Conservation (phyloP, 1,140 invertebrate species). For the Lamellibrachia luymesi region DNA sequence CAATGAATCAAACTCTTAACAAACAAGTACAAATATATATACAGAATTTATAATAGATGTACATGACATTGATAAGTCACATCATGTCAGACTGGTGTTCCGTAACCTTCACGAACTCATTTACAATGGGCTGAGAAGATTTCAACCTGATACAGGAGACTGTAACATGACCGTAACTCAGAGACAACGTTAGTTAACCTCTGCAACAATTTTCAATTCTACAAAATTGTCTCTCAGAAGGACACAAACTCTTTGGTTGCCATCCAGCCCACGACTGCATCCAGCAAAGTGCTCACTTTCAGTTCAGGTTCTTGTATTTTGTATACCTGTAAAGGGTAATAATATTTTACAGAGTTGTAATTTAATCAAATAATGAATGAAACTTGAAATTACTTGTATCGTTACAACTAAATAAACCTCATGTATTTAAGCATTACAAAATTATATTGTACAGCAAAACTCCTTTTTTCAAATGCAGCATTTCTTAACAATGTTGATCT, state of each 20-base stretch:
- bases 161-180: no score
- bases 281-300: constrained; percentile 6
- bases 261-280: constrained; percentile 10
- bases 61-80: neutral
- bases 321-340: constrained; percentile 38
- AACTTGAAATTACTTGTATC: no score
- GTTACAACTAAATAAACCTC: neutral
- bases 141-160: neutral
- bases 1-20: no score
- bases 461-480: neutral
- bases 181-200: no score
- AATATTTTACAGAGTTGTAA: neutral
- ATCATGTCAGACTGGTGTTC: neutral
- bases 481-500: neutral
- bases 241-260: constrained; percentile 16
- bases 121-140: neutral
- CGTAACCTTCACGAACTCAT: neutral
- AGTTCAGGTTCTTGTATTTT: constrained; percentile 35
- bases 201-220: no score
- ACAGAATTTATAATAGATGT: neutral
- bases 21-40: neutral
- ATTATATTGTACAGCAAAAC: neutral
- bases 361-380: neutral
- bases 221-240: constrained; percentile 1
- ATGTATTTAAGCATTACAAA: no score